Conservation (phyloP, 2,797 vertebrate genomes). For the Crocodylus rhombifer region DNA sequence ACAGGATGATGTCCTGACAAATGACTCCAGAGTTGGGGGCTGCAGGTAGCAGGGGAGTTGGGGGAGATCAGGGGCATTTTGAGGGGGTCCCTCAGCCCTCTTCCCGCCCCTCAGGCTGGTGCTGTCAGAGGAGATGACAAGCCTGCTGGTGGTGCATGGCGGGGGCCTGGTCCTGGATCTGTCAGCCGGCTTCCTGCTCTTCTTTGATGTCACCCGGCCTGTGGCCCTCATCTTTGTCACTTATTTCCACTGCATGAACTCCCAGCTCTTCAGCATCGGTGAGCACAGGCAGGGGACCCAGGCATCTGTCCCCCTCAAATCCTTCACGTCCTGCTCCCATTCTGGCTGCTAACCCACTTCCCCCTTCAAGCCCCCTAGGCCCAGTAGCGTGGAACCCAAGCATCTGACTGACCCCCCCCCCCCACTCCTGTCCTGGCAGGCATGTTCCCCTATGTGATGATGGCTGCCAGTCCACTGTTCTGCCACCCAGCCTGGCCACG, state of each 20-base stretch:
- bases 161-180: constrained; percentile 91
- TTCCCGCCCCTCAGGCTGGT: constrained; percentile 80
- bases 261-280: constrained; percentile 98
- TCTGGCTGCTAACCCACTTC: background rate
- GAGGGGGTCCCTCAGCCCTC: background rate
- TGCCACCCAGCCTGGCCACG: constrained; percentile 92
- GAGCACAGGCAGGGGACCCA: constrained; percentile 19
- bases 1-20: too few species aligned
- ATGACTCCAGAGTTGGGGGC: background rate
- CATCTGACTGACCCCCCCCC: background rate
- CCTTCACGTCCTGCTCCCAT: background rate
- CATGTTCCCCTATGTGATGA: constrained; percentile 96
- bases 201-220: constrained; percentile 90
- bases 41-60: background rate
- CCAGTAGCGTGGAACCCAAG: background rate
- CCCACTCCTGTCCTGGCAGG: constrained; percentile 76
- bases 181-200: constrained; percentile 92
- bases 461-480: constrained; percentile 92
- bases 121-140: constrained; percentile 90
- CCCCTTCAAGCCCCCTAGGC: background rate
- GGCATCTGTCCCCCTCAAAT: background rate
- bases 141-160: constrained; percentile 89
- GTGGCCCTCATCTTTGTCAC: constrained; percentile 84
- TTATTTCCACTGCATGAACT: constrained; percentile 99
- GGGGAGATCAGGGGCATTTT: background rate